Percentiles rank a stretch among this genome's conserved stretches.
Conservation (phyloP, 2,888 invertebrate species). For the Pediacus dermestoides region DNA sequence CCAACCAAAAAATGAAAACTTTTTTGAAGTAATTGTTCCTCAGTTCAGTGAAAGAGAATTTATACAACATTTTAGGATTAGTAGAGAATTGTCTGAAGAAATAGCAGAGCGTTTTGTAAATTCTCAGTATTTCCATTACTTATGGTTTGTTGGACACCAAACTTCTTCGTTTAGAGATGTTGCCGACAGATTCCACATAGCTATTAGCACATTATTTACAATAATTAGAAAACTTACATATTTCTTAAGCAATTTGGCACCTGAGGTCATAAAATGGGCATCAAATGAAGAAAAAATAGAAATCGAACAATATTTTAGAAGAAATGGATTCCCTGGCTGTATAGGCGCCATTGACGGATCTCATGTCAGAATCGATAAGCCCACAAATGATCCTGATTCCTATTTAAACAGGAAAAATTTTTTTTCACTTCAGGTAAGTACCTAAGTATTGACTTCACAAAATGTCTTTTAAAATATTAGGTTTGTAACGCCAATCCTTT, state of each 20-base stretch:
- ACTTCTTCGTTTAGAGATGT: slow-evolving; percentile 14
- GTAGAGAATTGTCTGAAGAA: too few species aligned
- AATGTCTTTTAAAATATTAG: too few species aligned
- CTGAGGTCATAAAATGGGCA: slow-evolving; percentile 17
- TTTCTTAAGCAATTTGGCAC: slow-evolving; percentile 16
- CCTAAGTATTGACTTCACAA: too few species aligned
- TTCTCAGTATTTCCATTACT: too few species aligned
- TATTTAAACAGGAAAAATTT: slow-evolving; percentile 18
- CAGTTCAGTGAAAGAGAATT: too few species aligned
- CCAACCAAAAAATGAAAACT: too few species aligned
- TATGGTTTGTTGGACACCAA: slow-evolving; percentile 17
- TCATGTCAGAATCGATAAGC: slow-evolving; percentile 19
- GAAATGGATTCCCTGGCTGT: slow-evolving; percentile 18
- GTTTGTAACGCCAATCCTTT: too few species aligned
- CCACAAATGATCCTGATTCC: slow-evolving; percentile 15
- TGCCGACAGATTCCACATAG: slow-evolving; percentile 14
- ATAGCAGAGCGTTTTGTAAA: too few species aligned
- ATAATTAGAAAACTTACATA: slow-evolving; percentile 11
- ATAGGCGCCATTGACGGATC: slow-evolving; percentile 18
- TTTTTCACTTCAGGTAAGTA: slow-evolving; percentile 17
- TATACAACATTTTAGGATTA: too few species aligned
- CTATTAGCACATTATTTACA: slow-evolving; percentile 12
- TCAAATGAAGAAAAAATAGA: slow-evolving; percentile 15
- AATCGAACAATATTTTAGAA: slow-evolving; percentile 14
- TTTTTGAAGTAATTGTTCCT: too few species aligned